A percentile compares a stretch with the other conserved stretches of the same genome.
Evolutionary conservation across 1,140 invertebrate genomes (phyloP).

Genomic region (Diabrotica virgifera): DNA sequence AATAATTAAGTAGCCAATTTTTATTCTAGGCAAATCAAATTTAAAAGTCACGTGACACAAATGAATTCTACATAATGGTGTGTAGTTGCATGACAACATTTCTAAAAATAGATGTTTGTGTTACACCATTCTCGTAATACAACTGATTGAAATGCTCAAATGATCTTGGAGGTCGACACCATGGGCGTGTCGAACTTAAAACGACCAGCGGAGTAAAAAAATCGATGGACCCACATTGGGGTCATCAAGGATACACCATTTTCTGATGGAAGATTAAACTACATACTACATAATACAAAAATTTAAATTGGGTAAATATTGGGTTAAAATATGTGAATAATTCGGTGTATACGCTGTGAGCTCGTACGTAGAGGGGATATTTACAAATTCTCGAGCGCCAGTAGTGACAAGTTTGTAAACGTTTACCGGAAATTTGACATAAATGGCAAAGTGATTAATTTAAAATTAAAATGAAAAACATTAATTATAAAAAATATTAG

Average conservation of each 20-base stretch:
- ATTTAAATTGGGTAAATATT: background rate
- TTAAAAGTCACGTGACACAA: background rate
- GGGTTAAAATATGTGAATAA: background rate
- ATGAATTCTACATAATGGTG: background rate
- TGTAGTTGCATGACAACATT: conserved; percentile 9
- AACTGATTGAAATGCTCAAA: conserved; percentile 16
- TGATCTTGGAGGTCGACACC: conserved; percentile 9
- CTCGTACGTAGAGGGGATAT: too few relatives aligned
- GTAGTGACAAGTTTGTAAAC: too few relatives aligned
- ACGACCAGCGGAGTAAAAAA: background rate
- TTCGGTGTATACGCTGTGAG: too few relatives aligned
- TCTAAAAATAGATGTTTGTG: conserved; percentile 16
- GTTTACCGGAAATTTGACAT: too few relatives aligned
- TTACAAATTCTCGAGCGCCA: too few relatives aligned
- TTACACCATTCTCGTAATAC: conserved; percentile 11
- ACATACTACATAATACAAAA: background rate
- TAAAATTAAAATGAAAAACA: too few relatives aligned
- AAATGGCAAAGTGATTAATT: too few relatives aligned
- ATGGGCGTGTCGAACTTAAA: conserved; percentile 5
- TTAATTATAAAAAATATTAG: too few relatives aligned
- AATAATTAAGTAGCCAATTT: background rate
- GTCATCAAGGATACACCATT: background rate
- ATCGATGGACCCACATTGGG: background rate
- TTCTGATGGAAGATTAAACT: background rate
- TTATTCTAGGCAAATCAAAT: background rate